Percentiles rank a stretch among this genome's conserved stretches.
Conservation (phyloP, 2,113 vertebrate genomes). For the Morone chrysops region DNA sequence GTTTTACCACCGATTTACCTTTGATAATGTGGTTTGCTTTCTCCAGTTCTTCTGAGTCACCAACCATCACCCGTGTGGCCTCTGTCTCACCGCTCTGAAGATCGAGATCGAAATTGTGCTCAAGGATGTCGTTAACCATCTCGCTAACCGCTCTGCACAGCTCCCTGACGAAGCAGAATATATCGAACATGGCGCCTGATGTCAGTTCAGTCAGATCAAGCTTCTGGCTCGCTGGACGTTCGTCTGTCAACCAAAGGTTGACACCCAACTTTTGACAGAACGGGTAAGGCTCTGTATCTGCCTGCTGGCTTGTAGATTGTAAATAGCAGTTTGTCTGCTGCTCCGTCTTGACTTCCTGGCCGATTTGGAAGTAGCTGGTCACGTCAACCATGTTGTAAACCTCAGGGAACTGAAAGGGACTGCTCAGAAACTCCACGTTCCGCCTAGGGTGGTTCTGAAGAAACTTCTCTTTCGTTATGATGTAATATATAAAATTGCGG, state of each 20-base stretch:
- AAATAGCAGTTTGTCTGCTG: neutral
- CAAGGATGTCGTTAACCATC: constrained; percentile 26
- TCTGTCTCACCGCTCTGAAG: neutral
- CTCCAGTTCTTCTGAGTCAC: neutral
- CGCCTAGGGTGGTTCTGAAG: neutral
- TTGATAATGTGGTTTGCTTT: neutral
- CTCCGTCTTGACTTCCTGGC: neutral
- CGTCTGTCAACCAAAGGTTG: constrained; percentile 29
- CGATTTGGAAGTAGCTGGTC: neutral
- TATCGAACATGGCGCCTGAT: constrained; percentile 15
- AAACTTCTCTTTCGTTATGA: constrained; percentile 4
- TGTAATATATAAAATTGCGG: constrained; percentile 25
- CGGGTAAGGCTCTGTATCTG: neutral
- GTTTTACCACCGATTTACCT: constrained; percentile 16
- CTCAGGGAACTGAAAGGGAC: constrained; percentile 1
- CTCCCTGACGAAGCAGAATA: constrained; percentile 9
- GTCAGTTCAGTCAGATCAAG: constrained; percentile 38
- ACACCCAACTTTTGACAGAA: constrained; percentile 40
- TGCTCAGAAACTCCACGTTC: constrained; percentile 9
- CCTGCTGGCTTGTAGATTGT: neutral
- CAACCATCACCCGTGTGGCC: constrained; percentile 6
- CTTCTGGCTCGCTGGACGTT: neutral
- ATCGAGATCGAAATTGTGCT: constrained; percentile 60
- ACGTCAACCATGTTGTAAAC: constrained; percentile 16
- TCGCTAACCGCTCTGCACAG: constrained; percentile 16